Evolutionary conservation across 2,113 vertebrate genomes (phyloP).

Genomic region (Chaenogobius annularis): DNA sequence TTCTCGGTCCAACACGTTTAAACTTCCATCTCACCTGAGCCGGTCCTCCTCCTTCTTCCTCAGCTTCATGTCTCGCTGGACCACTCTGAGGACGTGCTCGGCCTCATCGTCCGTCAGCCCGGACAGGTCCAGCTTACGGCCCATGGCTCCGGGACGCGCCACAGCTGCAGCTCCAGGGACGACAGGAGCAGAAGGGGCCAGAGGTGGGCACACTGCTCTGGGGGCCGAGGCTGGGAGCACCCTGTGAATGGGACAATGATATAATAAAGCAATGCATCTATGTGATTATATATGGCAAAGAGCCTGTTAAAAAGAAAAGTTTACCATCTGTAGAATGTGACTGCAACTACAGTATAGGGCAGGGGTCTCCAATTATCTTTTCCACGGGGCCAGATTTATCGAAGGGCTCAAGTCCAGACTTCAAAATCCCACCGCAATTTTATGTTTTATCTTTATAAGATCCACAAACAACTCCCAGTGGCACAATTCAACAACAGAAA

Average conservation of each 20-base stretch:
- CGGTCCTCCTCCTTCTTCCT: slow-evolving; percentile 93
- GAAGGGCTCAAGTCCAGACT: too few species aligned
- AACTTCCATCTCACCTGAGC: slow-evolving; percentile 81
- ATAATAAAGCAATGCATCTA: background rate
- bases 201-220: slow-evolving; percentile 39
- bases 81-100: slow-evolving; percentile 92
- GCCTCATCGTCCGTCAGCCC: slow-evolving; percentile 91
- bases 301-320: too few species aligned
- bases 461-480: too few species aligned
- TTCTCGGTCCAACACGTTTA: background rate
- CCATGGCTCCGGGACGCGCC: slow-evolving; percentile 78
- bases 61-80: slow-evolving; percentile 93
- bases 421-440: too few species aligned
- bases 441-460: too few species aligned
- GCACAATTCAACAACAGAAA: too few species aligned
- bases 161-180: slow-evolving; percentile 37
- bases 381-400: too few species aligned
- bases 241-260: slow-evolving; percentile 30
- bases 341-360: too few species aligned
- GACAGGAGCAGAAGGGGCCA: slow-evolving; percentile 25
- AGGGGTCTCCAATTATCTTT: too few species aligned
- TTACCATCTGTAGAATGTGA: too few species aligned
- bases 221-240: slow-evolving; percentile 61
- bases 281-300: background rate
- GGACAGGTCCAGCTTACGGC: slow-evolving; percentile 94